Evolutionary conservation across 2,888 invertebrate species (phyloP), one percentile per base, ranked within the genome.

Genomic region (Xestoiulus laeticollis): DNA sequence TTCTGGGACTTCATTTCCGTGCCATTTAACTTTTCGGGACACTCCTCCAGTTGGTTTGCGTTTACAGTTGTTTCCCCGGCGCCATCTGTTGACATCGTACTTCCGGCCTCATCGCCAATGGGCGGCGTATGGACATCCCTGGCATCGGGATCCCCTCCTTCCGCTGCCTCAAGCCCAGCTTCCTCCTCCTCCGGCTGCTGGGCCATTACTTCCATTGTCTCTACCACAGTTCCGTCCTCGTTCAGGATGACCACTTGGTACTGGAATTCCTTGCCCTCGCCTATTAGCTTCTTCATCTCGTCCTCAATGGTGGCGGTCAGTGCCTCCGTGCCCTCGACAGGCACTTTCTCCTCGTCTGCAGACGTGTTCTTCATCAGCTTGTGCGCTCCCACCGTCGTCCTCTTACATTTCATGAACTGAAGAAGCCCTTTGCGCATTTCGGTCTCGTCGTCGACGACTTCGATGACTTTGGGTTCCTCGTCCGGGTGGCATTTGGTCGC

Each of bases 341-440:
- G 44, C 44, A 44, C n/a, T 12, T 26, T 26, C 3, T 68, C 26
- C 26, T 82, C 43, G 19, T 78, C 53, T 32, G 30, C n/a, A 12
- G 53, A 53, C 19, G 68, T 87, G 83, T 16, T 78, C 53, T 32
- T 87, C 88, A 33, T 30, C 16, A 33, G 59, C n/a, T 26, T 88
- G 38, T 16, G 30, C 30, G 43, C 83, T 38, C 30, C 53, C 12
- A 33, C 84, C 8, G n/a, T 0, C 6, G 33, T 33, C 84, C 43
- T 33, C 38, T 82, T 78, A n/a, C 32, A 22, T 14, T 82, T 48
- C 33, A 89, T 30, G 86, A 43, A 85, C 87, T 78, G 38, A 78
- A 87, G 16, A 26, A 86, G 85, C 10, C 87, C 87, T 59, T 59
- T 85, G 26, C 87, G 85, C n/a, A 87, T 59, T 12, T 44, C 85